These are phyloP conservation scores for Lindbergichthys nudifrons DNA, from an alignment of 2,797 vertebrate genomes.

Conservation along the genomic window DNA sequence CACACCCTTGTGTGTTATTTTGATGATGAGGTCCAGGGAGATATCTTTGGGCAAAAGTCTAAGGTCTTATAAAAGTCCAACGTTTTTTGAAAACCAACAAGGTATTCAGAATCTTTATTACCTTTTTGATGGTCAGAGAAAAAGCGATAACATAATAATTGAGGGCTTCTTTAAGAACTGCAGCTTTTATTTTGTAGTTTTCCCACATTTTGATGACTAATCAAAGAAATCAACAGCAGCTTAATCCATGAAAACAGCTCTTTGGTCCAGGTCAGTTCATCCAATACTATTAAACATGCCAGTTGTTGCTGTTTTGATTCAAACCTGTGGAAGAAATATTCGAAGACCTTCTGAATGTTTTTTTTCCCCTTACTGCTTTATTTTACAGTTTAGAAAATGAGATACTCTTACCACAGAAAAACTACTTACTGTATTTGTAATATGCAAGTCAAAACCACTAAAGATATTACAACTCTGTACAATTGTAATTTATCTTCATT, in stretches of 20 bases:
- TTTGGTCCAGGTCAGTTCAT: not conserved
- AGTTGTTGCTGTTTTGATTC: not conserved
- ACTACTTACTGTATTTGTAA: not conserved
- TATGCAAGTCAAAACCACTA: not conserved
- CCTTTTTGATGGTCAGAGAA: slow-evolving; percentile 6
- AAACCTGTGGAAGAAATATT: not conserved
- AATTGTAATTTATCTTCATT: not conserved
- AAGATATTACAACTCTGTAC: not conserved
- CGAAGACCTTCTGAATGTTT: not conserved
- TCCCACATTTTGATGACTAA: not conserved
- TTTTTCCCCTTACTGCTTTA: not conserved
- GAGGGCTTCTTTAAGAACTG: not conserved
- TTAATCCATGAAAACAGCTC: not conserved
- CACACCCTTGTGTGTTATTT: slow-evolving; percentile 49
- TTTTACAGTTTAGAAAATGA: not conserved
- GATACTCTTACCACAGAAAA: not conserved
- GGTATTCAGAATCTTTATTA: slow-evolving; percentile 15
- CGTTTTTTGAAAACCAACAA: slow-evolving; percentile 29
- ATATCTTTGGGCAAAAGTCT: slow-evolving; percentile 35
- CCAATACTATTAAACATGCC: slow-evolving; percentile 9
- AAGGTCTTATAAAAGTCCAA: slow-evolving; percentile 33
- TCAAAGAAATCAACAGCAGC: not conserved
- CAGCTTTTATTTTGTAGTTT: not conserved
- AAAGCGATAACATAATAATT: not conserved
- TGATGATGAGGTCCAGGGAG: slow-evolving; percentile 62